Base-by-base conservation (phyloP, 2,797 vertebrate species). In the Chelidonichthys spinosus region DNA sequence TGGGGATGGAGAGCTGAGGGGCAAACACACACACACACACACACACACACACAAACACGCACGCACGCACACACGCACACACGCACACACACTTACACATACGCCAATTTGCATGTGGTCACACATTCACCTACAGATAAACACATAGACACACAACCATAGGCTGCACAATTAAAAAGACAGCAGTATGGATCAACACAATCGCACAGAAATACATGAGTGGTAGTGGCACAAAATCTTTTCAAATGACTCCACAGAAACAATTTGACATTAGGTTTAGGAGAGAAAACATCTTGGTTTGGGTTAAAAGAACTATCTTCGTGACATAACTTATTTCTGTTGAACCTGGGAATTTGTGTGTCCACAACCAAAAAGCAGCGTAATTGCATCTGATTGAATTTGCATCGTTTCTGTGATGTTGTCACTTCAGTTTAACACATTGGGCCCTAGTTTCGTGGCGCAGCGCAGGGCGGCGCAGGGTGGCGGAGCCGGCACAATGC, bases 1-100 rank as follows among this genome's bases (percentile, higher is more conserved):
- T 17, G 42, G 75, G 53, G 40, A 85, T 89, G 86, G 61, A 78
- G 69, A 74, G 74, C 65, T 76, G 85, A 81, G 59, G 64, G 62
- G 13, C 39, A 60, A 5, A 76, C 46, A 44, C 58, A 39, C 17
- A 72, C 49, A 59, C 47, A 62, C 15, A 37, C 33, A 60, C 44
- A 63, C 50, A 43, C n/a, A 60, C 66, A 49, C n/a, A 53, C 39
- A 52, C 70, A 46, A 39, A 35, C 55, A 32, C 25, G 2, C 25
- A 25, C 25, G 2, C 25, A 25, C 25, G 11, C 39, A 60, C 4
- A 76, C 46, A 63, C 50, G 39, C n/a, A 60, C 66, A 49, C n/a
- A 53, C 39, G 11, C 39, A 60, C 4, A 76, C 46, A 44, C 58
- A 39, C 17, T 69, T 44, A 59, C 47, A 62, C 15, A 40, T 33